Base-by-base conservation (phyloP, 2,888 invertebrate genomes). In the Ophion costatus region DNA sequence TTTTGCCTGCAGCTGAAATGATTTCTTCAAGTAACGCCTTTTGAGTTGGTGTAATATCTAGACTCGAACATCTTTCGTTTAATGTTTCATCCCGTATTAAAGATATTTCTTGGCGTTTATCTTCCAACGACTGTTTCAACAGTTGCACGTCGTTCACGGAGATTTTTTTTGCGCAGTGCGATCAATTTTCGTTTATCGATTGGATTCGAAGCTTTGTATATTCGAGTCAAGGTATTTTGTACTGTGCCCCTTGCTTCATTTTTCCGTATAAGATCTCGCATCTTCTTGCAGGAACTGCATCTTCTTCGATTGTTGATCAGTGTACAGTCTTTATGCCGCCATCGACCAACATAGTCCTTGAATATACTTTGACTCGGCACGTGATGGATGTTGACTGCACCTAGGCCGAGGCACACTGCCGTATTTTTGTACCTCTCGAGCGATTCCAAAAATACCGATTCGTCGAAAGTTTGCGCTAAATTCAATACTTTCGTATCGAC, bases 1-100 rank as follows among this genome's bases (percentile, higher is more conserved):
- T 67, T n/a, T 67, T 67, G 20, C 42, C 20, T 67, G 67, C 67
- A 42, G 45, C 42, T 42, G 67, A n/a, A 11, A 67, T n/a, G 7
- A 67, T 67, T 67, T 67, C 45, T 14, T 38, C 14, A 14, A 66
- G 66, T 22, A 20, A 5, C 14, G 66, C 20, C 38, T 38, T 33
- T 66, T 38, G 66, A 17, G 66, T 38, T 17, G 66, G 17, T 33
- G 66, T 6, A 38, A 66, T 38, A 2, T 66, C 7, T 7, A 38
- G 38, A 17, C 38, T 38, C 33, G 66, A 38, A 20, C 66, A 66
- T 38, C 38, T 29, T 6, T 66, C 33, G 66, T 38, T 10, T 22
- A 66, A 66, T 4, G 66, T 66, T 38, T 66, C 64, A 6, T 4
- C 10, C n/a, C 64, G 17, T 4, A 66, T 38, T 14, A 14, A 10